A percentile compares a stretch with the other conserved stretches of the same genome.
phyloP scores from a whole-genome alignment of 1,140 invertebrate species.

The Meloidogyne hapla region DNA sequence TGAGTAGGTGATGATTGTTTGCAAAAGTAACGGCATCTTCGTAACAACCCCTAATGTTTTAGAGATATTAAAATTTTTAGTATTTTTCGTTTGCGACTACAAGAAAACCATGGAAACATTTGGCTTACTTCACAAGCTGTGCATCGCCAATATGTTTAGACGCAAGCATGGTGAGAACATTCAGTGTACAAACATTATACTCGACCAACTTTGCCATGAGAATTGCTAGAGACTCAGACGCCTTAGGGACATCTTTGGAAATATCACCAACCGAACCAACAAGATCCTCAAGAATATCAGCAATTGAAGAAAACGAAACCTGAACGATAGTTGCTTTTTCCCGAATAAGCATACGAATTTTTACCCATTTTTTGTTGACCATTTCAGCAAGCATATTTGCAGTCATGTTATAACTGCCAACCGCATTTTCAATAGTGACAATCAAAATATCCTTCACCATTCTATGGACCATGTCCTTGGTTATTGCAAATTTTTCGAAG shows the following conservation, averaged over 20 bases:
- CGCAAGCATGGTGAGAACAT: conserved; percentile 21
- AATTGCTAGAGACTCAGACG: conserved; percentile 36
- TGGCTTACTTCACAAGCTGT: conserved; percentile 18
- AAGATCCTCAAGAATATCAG: conserved; percentile 34
- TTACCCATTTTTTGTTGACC: conserved; percentile 22
- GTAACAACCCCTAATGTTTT: conserved; percentile 23
- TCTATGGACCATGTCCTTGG: conserved; percentile 26
- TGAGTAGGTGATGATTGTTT: conserved; percentile 28
- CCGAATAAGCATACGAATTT: too few relatives aligned
- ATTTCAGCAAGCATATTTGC: conserved; percentile 26
- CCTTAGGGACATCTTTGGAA: conserved; percentile 32
- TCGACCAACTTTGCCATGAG: conserved; percentile 38
- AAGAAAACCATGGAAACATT: conserved; percentile 17
- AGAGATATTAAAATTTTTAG: conserved; percentile 1
- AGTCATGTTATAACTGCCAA: conserved; percentile 25
- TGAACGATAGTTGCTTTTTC: background rate
- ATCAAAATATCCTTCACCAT: conserved; percentile 38
- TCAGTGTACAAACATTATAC: conserved; percentile 16
- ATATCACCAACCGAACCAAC: conserved; percentile 39
- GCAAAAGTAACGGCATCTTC: conserved; percentile 37
- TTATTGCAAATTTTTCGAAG: conserved; percentile 35
- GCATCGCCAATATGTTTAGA: conserved; percentile 17
- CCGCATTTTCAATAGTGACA: conserved; percentile 32
- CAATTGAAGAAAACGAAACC: conserved; percentile 19
- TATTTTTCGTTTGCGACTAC: too few relatives aligned